Percentiles rank a stretch among this genome's conserved stretches.
Evolutionary conservation across 2,888 invertebrate species (phyloP).

Genomic region (Dolichomitus sp.): DNA sequence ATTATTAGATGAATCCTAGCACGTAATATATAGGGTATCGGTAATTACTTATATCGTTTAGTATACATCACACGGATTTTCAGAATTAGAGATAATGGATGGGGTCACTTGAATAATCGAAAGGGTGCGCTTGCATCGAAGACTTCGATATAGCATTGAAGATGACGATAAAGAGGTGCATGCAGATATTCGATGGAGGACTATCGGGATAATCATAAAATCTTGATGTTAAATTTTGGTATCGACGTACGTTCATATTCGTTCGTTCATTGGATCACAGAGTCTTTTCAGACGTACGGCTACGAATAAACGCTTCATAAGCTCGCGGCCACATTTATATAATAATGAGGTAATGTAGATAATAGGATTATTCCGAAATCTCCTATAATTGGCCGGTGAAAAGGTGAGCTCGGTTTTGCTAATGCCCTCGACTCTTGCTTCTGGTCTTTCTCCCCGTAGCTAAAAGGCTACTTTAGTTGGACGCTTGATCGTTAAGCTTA

Average conservation of each 20-base stretch:
- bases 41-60: constrained; percentile 32
- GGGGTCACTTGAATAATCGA: constrained; percentile 51
- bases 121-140: constrained; percentile 22
- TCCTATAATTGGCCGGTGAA: constrained; percentile 85
- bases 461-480: constrained; percentile 78
- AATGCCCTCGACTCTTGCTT: constrained; percentile 62
- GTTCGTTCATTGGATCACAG: constrained; percentile 43
- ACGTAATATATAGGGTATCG: constrained; percentile 10
- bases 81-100: constrained; percentile 46
- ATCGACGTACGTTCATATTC: constrained; percentile 41
- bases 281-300: constrained; percentile 50
- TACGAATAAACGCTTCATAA: constrained; percentile 75
- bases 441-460: constrained; percentile 46
- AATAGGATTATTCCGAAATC: constrained; percentile 85
- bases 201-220: constrained; percentile 58
- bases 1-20: constrained; percentile 1
- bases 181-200: constrained; percentile 33
- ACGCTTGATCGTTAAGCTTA: constrained; percentile 80
- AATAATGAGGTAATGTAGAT: constrained; percentile 86
- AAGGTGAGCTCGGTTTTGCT: constrained; percentile 83
- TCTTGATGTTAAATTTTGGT: constrained; percentile 52
- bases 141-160: constrained; percentile 9
- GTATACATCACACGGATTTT: constrained; percentile 55
- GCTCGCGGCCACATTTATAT: constrained; percentile 78
- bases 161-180: not conserved